These are phyloP conservation scores for Camponotus fellah DNA, from an alignment of 2,888 invertebrate species.

Conservation along the genomic window DNA sequence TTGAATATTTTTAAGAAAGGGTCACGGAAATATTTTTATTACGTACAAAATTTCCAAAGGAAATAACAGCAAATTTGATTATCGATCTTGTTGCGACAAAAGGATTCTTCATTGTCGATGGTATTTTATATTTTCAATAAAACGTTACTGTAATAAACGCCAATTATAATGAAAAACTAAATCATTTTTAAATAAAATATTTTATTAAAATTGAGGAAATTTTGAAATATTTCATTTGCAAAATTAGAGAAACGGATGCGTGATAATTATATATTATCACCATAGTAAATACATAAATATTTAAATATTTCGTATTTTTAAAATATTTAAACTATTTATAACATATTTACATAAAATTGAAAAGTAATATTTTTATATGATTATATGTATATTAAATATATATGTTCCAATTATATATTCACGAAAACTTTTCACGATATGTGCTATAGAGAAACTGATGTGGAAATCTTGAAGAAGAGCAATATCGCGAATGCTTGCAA, in stretches of 20 bases:
- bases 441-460: conserved; percentile 45
- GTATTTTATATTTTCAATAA: background rate
- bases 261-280: background rate
- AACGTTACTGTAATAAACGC: background rate
- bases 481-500: conserved; percentile 25
- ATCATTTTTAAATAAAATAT: background rate
- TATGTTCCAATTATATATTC: background rate
- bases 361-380: background rate
- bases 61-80: background rate
- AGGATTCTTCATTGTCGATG: background rate
- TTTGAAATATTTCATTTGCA: background rate
- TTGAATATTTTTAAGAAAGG: background rate
- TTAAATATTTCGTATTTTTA: background rate
- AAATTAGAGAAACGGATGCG: background rate
- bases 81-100: conserved; percentile 4
- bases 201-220: background rate
- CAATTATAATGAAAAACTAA: background rate
- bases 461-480: conserved; percentile 52
- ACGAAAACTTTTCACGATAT: conserved; percentile 20
- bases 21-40: background rate
- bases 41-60: background rate
- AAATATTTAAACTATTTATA: background rate
- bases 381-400: background rate
- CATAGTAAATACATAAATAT: background rate
- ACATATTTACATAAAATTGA: background rate